Evolutionary conservation across 2,113 vertebrate species (phyloP).

Genomic region (Pimephales promelas): DNA sequence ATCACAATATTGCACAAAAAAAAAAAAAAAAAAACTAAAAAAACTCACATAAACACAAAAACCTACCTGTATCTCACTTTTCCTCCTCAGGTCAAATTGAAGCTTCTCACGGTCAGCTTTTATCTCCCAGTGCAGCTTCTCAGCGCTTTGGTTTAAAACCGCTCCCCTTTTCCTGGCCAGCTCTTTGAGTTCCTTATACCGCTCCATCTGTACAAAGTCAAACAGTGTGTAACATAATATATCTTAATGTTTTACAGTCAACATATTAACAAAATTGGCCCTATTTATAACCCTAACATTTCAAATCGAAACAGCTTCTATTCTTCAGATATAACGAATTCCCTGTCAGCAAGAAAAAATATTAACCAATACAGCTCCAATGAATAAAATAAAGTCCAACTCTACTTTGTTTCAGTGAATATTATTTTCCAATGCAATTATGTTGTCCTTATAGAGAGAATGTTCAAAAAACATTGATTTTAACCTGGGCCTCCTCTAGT

Average conservation of each 20-base stretch:
- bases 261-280: neutral
- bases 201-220: constrained; percentile 73
- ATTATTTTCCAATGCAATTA: neutral
- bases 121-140: constrained; percentile 86
- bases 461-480: neutral
- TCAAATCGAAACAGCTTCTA: neutral
- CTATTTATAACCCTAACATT: neutral
- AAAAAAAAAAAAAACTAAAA: no score
- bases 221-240: neutral
- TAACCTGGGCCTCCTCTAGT: constrained; percentile 86
- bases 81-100: constrained; percentile 81
- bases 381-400: neutral
- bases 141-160: constrained; percentile 78
- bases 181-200: constrained; percentile 88
- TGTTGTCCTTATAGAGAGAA: neutral
- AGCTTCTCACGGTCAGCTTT: constrained; percentile 82
- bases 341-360: neutral
- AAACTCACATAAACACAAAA: neutral
- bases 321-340: neutral
- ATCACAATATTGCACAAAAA: neutral
- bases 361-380: neutral
- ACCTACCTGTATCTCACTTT: constrained; percentile 83
- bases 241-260: neutral
- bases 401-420: neutral
- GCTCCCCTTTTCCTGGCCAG: constrained; percentile 80